Evolutionary conservation across 2,113 vertebrate species (phyloP), one percentile per base, ranked within the genome.

Genomic region (Scomber japonicus): DNA sequence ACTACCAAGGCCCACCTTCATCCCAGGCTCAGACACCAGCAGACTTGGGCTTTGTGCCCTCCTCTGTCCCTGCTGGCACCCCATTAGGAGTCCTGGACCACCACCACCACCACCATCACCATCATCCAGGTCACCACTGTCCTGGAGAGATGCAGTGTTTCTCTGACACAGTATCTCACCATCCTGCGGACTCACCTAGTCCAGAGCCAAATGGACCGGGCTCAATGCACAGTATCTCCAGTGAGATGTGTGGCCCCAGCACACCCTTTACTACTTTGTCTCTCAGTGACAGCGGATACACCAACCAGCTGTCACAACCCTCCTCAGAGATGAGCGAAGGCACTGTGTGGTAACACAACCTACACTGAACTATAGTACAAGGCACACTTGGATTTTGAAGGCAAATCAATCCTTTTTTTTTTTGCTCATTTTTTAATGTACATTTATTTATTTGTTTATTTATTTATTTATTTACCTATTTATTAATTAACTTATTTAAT

Each of bases 271-370:
- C 97, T 11, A 96, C 96, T 3, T 95, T 98, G 89, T 96, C 98
- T 0, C 97, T 98, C 80, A 96, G 96, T 50, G 96, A 97, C 75
- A 96, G 95, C 71, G 96, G 96, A 70, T 99, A 99, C 45, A 96
- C 96, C 86, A 98, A 96, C 94, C 97, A 98, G 90, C 95, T 99
- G 94, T 98, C 97, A 60, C 97, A 98, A 50, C 93, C 95, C 14
- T 97, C 97, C 30, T 97, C 97, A 30, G 97, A 99, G 92, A 96
- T 99, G 96, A 99, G 97, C 5, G 97, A 99, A 92, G 97, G 97
- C 0, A 96, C 97, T 4, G 98, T 97, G 81, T 99, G 98, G 98
- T 99, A 96, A 96, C 93, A 83, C 24, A 14, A 15, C 35, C 35
- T 8, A 63, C 55, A 54, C 60, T 17, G 0, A 70, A 65, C 60